Evolutionary conservation across 2,113 vertebrate genomes (phyloP).

Genomic region (Phalacrocorax carbo): DNA sequence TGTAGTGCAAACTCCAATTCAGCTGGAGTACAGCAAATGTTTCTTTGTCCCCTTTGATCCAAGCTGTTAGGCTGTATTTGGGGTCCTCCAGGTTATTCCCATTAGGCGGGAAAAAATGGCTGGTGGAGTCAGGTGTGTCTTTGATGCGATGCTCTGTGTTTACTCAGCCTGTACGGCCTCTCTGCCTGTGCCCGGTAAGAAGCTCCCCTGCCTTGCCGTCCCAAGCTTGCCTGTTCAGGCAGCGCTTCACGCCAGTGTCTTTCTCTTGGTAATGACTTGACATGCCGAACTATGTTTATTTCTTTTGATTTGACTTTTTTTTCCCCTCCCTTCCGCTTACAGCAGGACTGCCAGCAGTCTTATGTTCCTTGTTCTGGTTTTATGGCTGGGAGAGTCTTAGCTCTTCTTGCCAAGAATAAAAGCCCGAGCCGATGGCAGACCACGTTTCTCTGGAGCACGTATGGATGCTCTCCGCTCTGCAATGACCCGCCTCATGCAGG

Average conservation of each 20-base stretch:
- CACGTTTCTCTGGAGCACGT: background rate
- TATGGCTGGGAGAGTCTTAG: background rate
- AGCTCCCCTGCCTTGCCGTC: background rate
- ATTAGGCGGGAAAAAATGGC: background rate
- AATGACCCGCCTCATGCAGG: accelerated
- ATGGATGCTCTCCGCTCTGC: accelerated
- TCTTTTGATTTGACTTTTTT: background rate
- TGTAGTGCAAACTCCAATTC: background rate
- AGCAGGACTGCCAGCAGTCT: background rate
- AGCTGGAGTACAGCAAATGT: background rate
- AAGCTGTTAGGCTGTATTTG: conserved; percentile 26
- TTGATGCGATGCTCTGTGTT: background rate
- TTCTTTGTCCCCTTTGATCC: conserved; percentile 32
- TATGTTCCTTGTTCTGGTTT: background rate
- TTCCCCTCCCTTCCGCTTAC: accelerated
- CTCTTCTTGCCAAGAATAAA: background rate
- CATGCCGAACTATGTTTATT: background rate
- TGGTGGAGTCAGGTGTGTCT: background rate
- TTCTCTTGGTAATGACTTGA: background rate
- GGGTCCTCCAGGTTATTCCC: conserved; percentile 36
- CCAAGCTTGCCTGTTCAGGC: background rate
- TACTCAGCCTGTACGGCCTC: background rate
- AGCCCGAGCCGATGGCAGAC: background rate
- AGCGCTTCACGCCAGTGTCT: background rate
- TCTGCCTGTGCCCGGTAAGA: background rate